Percentiles rank a stretch among this genome's conserved stretches.
Conservation (phyloP, 2,888 invertebrate genomes). For the Acronicta psi region DNA sequence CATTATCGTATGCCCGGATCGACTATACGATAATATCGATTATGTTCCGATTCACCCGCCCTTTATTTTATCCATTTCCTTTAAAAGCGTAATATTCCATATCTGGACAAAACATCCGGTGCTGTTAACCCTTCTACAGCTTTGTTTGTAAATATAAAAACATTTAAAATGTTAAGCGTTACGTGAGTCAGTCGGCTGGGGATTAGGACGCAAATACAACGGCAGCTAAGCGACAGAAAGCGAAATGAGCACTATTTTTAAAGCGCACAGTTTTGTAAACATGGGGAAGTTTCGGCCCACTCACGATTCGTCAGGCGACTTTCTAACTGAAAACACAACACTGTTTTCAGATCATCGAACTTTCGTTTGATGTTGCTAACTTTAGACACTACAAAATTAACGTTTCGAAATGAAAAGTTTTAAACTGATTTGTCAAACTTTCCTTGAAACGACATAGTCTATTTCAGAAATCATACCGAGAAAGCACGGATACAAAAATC, state of each 20-base stretch:
- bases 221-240: slow-evolving; percentile 50
- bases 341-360: slow-evolving; percentile 52
- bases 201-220: slow-evolving; percentile 50
- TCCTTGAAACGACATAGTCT: slow-evolving; percentile 3
- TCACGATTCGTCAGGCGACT: slow-evolving; percentile 33
- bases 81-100: slow-evolving; percentile 67
- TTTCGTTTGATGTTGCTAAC: slow-evolving; percentile 42
- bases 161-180: slow-evolving; percentile 76
- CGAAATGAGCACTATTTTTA: slow-evolving; percentile 49
- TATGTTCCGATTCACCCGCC: slow-evolving; percentile 66
- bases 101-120: slow-evolving; percentile 78
- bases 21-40: slow-evolving; percentile 61
- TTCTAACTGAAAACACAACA: slow-evolving; percentile 41
- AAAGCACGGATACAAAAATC: too few species aligned
- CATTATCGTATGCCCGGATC: slow-evolving; percentile 43
- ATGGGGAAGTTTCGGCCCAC: slow-evolving; percentile 40
- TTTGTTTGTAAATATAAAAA: slow-evolving; percentile 83
- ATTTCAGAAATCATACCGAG: background rate
- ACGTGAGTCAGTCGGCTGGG: slow-evolving; percentile 68
- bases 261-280: slow-evolving; percentile 47
- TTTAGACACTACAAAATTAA: slow-evolving; percentile 33
- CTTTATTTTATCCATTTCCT: slow-evolving; percentile 72
- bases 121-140: slow-evolving; percentile 74
- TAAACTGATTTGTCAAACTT: slow-evolving; percentile 12
- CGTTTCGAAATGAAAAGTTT: slow-evolving; percentile 15